A percentile compares a stretch with the other conserved stretches of the same genome.
Conservation (phyloP, 2,888 invertebrate species). For the Drosophila pegasa region DNA sequence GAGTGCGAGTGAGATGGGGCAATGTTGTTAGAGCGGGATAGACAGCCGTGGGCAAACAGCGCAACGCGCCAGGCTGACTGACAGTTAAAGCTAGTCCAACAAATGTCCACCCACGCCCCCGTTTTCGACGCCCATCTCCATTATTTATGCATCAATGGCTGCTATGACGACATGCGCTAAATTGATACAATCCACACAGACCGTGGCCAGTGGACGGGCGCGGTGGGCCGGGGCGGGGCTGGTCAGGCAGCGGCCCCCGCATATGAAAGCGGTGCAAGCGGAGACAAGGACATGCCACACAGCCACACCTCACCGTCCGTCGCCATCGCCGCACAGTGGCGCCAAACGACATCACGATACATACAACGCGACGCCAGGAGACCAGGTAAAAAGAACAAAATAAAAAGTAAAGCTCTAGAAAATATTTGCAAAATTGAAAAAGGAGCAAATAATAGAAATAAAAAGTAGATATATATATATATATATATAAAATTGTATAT, state of each 20-base stretch:
- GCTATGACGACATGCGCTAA: slow-evolving; percentile 81
- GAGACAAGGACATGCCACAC: slow-evolving; percentile 57
- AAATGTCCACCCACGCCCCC: slow-evolving; percentile 25
- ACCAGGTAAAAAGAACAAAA: slow-evolving; percentile 62
- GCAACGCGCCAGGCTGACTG: slow-evolving; percentile 62
- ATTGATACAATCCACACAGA: slow-evolving; percentile 72
- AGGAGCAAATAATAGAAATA: slow-evolving; percentile 24
- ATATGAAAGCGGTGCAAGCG: slow-evolving; percentile 29
- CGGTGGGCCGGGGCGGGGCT: not conserved
- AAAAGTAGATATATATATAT: slow-evolving; percentile 3
- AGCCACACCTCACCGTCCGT: not conserved
- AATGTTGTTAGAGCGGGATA: not conserved
- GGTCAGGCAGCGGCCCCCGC: not conserved
- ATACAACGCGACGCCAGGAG: slow-evolving; percentile 65
- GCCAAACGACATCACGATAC: slow-evolving; percentile 65
- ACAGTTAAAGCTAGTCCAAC: slow-evolving; percentile 78
- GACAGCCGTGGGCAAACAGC: slow-evolving; percentile 32
- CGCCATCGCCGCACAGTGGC: slow-evolving; percentile 56
- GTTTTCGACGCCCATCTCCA: slow-evolving; percentile 53
- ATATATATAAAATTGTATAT: not conserved
- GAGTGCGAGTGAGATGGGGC: not conserved
- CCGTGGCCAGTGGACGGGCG: slow-evolving; percentile 7
- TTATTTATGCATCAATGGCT: slow-evolving; percentile 82
- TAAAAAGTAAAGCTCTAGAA: slow-evolving; percentile 28
- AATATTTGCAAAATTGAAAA: slow-evolving; percentile 47